A percentile compares a stretch with the other conserved stretches of the same genome.
phyloP scores from a whole-genome alignment of 2,888 invertebrate genomes.

The Junonia oenone region DNA sequence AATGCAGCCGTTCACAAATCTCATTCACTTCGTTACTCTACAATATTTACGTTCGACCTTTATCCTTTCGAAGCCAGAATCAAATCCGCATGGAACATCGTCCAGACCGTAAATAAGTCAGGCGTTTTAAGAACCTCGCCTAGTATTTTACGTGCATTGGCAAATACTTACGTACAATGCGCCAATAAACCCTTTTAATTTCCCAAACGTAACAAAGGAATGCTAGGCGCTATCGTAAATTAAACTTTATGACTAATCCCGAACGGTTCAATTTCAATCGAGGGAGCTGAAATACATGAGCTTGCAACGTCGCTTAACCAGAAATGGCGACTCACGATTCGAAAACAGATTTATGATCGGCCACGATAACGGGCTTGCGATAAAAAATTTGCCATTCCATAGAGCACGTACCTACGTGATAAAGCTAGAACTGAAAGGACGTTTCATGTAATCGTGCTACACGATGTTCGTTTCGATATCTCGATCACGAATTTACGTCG shows the following conservation, averaged over 20 bases:
- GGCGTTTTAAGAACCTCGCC: slow-evolving; percentile 71
- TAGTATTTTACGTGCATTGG: slow-evolving; percentile 76
- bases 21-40: not conserved
- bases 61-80: slow-evolving; percentile 29
- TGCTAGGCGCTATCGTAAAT: slow-evolving; percentile 48
- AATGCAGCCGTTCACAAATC: too few species aligned
- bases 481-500: slow-evolving; percentile 58
- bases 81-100: slow-evolving; percentile 29
- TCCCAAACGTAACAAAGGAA: slow-evolving; percentile 57
- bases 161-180: slow-evolving; percentile 77
- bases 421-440: slow-evolving; percentile 29
- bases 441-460: slow-evolving; percentile 45
- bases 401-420: slow-evolving; percentile 40
- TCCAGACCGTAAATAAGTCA: slow-evolving; percentile 70
- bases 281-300: slow-evolving; percentile 43
- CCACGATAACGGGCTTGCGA: slow-evolving; percentile 76
- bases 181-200: slow-evolving; percentile 59
- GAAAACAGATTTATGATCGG: slow-evolving; percentile 79
- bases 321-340: slow-evolving; percentile 72
- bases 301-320: slow-evolving; percentile 49
- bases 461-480: slow-evolving; percentile 41
- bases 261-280: slow-evolving; percentile 53
- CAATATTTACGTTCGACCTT: slow-evolving; percentile 22
- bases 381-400: slow-evolving; percentile 71
- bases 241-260: slow-evolving; percentile 51